Evolutionary conservation across 2,888 invertebrate genomes (phyloP).

Genomic region (Apamea epomidion): DNA sequence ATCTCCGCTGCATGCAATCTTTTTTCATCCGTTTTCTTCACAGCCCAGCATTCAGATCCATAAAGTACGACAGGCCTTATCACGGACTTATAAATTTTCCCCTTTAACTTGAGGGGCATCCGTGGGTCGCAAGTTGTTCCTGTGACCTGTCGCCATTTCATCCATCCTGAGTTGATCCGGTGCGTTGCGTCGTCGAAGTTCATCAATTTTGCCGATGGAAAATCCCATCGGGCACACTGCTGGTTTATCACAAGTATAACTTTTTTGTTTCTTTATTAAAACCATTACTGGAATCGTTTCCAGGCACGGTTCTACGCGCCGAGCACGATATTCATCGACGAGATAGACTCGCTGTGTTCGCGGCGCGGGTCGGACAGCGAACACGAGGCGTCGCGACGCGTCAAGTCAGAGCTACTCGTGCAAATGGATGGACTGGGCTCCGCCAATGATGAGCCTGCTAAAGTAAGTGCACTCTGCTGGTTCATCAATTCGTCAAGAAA

Average conservation of each 20-base stretch:
- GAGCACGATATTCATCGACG: conserved; percentile 99
- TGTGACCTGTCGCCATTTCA: no score
- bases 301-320: conserved; percentile 99
- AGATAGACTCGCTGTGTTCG: conserved; percentile 99
- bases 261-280: not conserved
- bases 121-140: no score
- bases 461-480: conserved; percentile 75
- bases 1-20: no score
- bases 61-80: no score
- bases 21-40: no score
- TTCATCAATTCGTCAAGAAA: not conserved
- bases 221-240: no score
- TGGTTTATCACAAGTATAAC: not conserved
- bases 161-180: no score
- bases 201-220: not conserved
- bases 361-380: conserved; percentile 98
- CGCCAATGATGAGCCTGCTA: conserved; percentile 91
- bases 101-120: no score
- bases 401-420: conserved; percentile 98
- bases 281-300: not conserved
- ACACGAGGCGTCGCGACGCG: conserved; percentile 98
- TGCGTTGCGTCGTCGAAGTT: no score
- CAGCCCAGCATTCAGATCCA: no score
- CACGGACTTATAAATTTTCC: no score
- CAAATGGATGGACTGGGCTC: conserved; percentile 99